phyloP scores from a whole-genome alignment of 2,113 vertebrate species.

The Prionailurus viverrinus region DNA sequence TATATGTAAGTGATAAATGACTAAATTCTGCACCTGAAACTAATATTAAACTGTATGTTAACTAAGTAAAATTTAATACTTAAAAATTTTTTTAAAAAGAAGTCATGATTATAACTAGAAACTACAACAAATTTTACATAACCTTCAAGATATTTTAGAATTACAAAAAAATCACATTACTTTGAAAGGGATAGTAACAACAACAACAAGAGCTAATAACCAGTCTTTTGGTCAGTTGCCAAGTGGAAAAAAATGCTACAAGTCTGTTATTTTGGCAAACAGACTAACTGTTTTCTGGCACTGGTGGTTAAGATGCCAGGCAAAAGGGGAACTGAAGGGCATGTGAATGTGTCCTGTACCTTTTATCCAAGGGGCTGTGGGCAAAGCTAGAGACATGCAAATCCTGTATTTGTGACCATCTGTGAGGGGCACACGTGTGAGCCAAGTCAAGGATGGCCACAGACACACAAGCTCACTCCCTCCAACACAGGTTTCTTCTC shows the following conservation, averaged over 20 bases:
- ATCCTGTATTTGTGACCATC: neutral
- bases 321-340: neutral
- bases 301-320: neutral
- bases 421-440: neutral
- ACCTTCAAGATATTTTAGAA: conserved; percentile 1
- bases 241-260: neutral
- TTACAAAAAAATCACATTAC: conserved; percentile 9
- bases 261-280: neutral
- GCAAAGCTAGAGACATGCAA: neutral
- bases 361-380: neutral
- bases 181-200: conserved; percentile 34
- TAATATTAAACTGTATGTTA: neutral
- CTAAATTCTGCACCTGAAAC: neutral
- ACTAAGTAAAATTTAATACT: neutral
- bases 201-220: neutral
- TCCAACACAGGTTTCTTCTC: neutral
- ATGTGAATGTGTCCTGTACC: neutral
- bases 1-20: neutral
- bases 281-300: neutral
- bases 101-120: neutral
- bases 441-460: neutral
- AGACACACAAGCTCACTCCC: neutral
- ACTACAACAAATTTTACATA: neutral
- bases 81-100: neutral
- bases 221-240: neutral